These are phyloP conservation scores for Catocala fraxini DNA, from an alignment of 2,888 invertebrate genomes.

Conservation along the genomic window DNA sequence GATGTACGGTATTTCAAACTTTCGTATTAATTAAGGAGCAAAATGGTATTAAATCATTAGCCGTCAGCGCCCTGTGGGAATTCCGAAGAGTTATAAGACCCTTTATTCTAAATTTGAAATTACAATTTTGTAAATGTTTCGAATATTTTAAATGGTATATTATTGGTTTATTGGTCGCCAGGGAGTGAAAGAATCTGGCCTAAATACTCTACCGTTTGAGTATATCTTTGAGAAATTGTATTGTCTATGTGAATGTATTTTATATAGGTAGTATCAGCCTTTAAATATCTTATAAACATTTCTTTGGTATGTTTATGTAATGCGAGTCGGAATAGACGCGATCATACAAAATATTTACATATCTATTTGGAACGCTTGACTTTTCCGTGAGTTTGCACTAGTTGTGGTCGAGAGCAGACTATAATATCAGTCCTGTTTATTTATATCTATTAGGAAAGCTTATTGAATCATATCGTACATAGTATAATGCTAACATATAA, in stretches of 20 bases:
- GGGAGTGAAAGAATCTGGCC: slow-evolving; percentile 56
- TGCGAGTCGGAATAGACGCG: no score
- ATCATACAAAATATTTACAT: background rate
- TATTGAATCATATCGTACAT: no score
- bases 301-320: no score
- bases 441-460: no score
- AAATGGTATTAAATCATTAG: slow-evolving; percentile 82
- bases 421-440: no score
- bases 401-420: background rate
- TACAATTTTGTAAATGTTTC: slow-evolving; percentile 82
- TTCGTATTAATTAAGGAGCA: slow-evolving; percentile 83
- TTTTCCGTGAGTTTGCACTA: no score
- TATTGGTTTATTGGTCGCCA: slow-evolving; percentile 69
- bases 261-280: no score
- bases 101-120: slow-evolving; percentile 87
- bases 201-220: slow-evolving; percentile 27
- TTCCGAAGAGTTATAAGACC: slow-evolving; percentile 83
- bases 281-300: no score
- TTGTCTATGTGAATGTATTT: no score
- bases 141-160: slow-evolving; percentile 76
- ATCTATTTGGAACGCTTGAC: background rate
- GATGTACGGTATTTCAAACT: slow-evolving; percentile 62
- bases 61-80: slow-evolving; percentile 87
- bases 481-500: no score
- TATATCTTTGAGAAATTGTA: no score